A percentile compares a stretch with the other conserved stretches of the same genome.
phyloP scores from a whole-genome alignment of 2,888 invertebrate species.

The Cephus spinipes region DNA sequence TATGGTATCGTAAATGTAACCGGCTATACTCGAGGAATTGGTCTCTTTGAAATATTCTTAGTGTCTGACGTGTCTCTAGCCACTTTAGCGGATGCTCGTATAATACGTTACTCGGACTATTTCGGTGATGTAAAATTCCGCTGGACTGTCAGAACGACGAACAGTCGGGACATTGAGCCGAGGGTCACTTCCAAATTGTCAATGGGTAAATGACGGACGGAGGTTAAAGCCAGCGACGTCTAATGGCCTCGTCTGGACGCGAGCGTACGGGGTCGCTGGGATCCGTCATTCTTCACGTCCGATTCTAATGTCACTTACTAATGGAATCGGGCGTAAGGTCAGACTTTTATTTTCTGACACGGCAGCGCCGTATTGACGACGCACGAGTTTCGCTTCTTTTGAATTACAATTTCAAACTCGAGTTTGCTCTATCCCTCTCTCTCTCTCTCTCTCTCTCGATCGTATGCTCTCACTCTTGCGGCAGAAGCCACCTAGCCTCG shows the following conservation, averaged over 20 bases:
- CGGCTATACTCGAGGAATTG: neutral
- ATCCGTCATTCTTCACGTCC: neutral
- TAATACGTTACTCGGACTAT: neutral
- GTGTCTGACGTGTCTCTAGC: neutral
- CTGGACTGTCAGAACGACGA: neutral
- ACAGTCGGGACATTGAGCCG: neutral
- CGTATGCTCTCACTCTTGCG: conserved; percentile 4
- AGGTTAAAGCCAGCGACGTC: neutral
- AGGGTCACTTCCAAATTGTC: neutral
- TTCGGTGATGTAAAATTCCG: neutral
- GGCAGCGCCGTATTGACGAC: neutral
- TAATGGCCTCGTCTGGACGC: neutral
- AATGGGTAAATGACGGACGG: neutral
- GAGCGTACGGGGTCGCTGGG: neutral
- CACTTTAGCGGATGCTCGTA: neutral
- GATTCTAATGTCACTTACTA: neutral
- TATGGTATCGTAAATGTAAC: neutral
- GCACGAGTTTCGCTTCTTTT: neutral
- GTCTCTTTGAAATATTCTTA: neutral
- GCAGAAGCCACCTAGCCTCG: neutral
- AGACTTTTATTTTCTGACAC: neutral
- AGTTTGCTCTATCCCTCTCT: neutral
- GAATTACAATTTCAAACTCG: neutral
- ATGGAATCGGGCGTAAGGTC: neutral
- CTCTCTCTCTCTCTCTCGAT: conserved; percentile 3